These are phyloP conservation scores for Lepus townsendii DNA, from an alignment of 2,797 vertebrate species.

Conservation along the genomic window DNA sequence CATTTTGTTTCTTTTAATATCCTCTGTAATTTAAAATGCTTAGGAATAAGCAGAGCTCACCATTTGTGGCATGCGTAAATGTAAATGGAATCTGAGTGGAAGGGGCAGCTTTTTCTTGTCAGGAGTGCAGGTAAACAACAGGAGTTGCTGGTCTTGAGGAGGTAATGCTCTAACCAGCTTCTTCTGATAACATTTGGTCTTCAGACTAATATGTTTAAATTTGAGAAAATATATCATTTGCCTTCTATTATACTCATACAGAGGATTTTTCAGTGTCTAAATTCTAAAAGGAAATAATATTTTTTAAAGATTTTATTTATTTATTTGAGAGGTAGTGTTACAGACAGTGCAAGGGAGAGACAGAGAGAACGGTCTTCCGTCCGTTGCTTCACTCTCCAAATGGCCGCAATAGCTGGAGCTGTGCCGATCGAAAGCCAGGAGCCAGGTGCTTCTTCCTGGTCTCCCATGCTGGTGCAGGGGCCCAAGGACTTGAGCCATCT, in stretches of 20 bases:
- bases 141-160: not conserved
- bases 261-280: not conserved
- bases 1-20: not conserved
- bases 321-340: too few species aligned
- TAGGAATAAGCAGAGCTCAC: not conserved
- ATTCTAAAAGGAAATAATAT: slow-evolving; percentile 25
- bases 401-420: too few species aligned
- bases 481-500: too few species aligned
- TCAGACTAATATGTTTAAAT: not conserved
- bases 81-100: slow-evolving; percentile 5
- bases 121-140: not conserved
- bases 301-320: not conserved
- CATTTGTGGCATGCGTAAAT: slow-evolving; percentile 7
- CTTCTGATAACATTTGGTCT: not conserved
- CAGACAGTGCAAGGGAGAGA: too few species aligned
- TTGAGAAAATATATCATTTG: not conserved
- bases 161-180: not conserved
- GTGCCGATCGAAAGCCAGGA: too few species aligned
- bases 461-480: too few species aligned
- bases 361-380: too few species aligned
- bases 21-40: not conserved
- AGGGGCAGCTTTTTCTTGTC: not conserved
- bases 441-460: too few species aligned
- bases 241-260: not conserved
- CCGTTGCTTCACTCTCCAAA: too few species aligned